Evolutionary conservation across 2,888 invertebrate species (phyloP), one percentile per base, ranked within the genome.

Genomic region (Dusona sp.): DNA sequence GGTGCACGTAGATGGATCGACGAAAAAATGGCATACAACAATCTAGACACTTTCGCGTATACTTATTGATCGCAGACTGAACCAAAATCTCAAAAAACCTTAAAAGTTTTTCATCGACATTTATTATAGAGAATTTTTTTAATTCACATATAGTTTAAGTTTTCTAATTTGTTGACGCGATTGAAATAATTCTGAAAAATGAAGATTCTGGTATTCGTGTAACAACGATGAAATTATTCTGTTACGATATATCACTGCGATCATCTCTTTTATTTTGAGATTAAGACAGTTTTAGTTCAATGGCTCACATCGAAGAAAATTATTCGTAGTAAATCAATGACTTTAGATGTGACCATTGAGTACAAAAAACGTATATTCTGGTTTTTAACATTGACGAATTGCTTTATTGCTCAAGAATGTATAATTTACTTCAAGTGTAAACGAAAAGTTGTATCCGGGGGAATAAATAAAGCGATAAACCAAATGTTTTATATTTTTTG

Each of bases 1-100:
- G 92, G 95, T 48, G 95, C 96, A 16, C 95, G 96, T 1, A 92
- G 94, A 16, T 98, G 98, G 98, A 96, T 98, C 86, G 96, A 96
- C 89, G 95, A 96, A 88, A 95, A 96, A 86, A 93, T 96, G 45
- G 93, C 90, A 57, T 95, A 93, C 67, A 93, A 95, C 80, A 95
- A 95, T 64, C 92, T 95, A 67, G 95, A 95, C 77, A 94, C 93
- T 8, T 92, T 89, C 3, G 85, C 90, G 22, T 95, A 95, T 85
- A 86, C 86, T 48, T 87, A 84, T 22, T 79, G 25, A 70, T 29
- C 16, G 16, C 68, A 45, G 54, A 79, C 67, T 65, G 64, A 51
- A 48, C 36, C 13, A 33, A 78, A 77, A 61, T 9, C n/a, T n/a
- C n/a, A n/a, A 22, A 51, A 1, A 16, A 75, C 48, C 38, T 65